Conservation (phyloP, 2,113 vertebrate genomes). For the Tringa solitaria region DNA sequence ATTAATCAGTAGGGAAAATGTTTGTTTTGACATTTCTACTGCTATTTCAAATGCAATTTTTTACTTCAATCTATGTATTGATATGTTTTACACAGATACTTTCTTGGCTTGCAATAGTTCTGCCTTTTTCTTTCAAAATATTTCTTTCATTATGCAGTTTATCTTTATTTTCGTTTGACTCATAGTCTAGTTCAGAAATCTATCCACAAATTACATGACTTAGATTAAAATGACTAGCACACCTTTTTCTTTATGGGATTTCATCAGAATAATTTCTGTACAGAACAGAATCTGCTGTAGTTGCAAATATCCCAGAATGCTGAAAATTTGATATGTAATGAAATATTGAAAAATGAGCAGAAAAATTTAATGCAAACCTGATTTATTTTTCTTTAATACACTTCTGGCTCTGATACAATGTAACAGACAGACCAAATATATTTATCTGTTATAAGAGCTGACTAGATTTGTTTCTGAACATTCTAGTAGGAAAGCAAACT, state of each 20-base stretch:
- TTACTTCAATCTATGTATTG: neutral
- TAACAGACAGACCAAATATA: neutral
- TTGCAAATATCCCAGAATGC: neutral
- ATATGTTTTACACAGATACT: neutral
- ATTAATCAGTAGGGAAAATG: neutral
- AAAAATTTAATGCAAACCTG: neutral
- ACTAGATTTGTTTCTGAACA: neutral
- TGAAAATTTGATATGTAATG: neutral
- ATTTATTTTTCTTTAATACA: neutral
- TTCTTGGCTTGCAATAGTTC: neutral
- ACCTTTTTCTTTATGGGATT: neutral
- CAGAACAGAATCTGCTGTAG: neutral
- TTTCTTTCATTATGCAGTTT: neutral
- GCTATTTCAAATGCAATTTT: neutral
- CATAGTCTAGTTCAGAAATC: neutral
- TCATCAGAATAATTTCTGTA: neutral
- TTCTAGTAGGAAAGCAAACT: neutral
- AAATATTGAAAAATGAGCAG: neutral
- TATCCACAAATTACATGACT: neutral
- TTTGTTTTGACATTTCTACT: neutral
- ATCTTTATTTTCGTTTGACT: neutral
- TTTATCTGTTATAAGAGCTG: neutral
- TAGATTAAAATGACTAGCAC: neutral
- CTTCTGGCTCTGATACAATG: neutral
- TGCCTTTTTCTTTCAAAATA: neutral